Percentiles rank a stretch among this genome's conserved stretches.
phyloP scores from a whole-genome alignment of 2,113 vertebrate genomes.

The Nerophis ophidion region DNA sequence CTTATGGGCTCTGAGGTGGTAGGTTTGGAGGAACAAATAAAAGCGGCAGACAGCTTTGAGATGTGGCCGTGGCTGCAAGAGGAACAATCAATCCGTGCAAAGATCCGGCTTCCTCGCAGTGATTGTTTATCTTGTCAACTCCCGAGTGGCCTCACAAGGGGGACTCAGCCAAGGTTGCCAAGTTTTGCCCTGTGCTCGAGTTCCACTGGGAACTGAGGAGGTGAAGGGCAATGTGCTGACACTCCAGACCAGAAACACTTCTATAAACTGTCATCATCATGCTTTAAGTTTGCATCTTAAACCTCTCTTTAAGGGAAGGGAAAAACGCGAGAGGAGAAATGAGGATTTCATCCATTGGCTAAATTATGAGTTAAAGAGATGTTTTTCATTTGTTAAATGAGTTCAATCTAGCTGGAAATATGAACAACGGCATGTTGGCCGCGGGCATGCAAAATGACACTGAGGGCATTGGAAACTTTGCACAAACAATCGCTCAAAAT shows the following conservation, averaged over 20 bases:
- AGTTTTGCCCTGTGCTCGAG: not conserved
- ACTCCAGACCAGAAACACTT: not conserved
- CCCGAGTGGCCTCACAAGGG: constrained; percentile 10
- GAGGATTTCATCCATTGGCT: too few species aligned
- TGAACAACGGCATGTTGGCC: too few species aligned
- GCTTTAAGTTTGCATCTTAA: too few species aligned
- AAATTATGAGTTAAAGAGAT: too few species aligned
- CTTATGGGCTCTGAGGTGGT: constrained; percentile 1
- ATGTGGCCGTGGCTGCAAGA: constrained; percentile 31
- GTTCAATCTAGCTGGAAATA: too few species aligned
- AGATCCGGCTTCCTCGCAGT: constrained; percentile 27
- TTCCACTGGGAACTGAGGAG: not conserved
- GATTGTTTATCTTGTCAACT: constrained; percentile 25
- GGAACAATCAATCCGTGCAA: constrained; percentile 33
- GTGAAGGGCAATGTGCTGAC: not conserved
- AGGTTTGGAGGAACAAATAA: constrained; percentile 20
- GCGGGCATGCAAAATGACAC: too few species aligned
- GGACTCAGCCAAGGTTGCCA: constrained; percentile 10
- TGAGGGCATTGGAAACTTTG: too few species aligned
- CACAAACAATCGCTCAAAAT: too few species aligned
- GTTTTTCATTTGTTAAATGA: too few species aligned
- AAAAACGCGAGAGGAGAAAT: too few species aligned
- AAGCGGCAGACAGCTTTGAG: constrained; percentile 33
- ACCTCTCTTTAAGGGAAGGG: too few species aligned
- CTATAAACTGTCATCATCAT: too few species aligned